Evolutionary conservation across 2,888 invertebrate genomes (phyloP).

Genomic region (Pharmacophagus antenor): DNA sequence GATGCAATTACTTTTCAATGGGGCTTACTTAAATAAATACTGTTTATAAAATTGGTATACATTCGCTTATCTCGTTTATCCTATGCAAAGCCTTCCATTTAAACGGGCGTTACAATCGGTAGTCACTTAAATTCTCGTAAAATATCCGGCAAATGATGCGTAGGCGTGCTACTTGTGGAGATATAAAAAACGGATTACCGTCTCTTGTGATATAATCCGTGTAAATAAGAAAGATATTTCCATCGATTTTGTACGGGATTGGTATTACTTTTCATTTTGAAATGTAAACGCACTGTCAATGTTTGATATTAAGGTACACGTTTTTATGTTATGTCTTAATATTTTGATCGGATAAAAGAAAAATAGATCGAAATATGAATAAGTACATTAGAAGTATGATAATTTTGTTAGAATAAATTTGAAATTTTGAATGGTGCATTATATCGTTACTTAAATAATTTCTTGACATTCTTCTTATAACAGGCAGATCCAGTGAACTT

Average conservation of each 20-base stretch:
- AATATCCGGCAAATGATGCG: conserved; percentile 45
- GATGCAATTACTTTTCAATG: conserved; percentile 29
- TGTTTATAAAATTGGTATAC: conserved; percentile 37
- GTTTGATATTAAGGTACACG: conserved; percentile 10
- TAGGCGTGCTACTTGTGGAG: conserved; percentile 52
- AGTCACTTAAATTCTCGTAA: conserved; percentile 59
- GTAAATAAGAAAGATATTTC: conserved; percentile 58
- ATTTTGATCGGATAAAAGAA: neutral
- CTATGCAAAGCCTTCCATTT: conserved; percentile 35
- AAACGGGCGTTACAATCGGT: conserved; percentile 35
- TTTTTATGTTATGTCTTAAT: conserved; percentile 24
- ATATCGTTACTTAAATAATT: no score
- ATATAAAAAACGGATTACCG: conserved; percentile 69
- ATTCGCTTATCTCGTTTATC: conserved; percentile 36
- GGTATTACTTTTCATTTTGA: conserved; percentile 32
- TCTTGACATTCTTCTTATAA: no score
- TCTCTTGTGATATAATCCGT: conserved; percentile 57
- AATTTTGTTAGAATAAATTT: conserved; percentile 1
- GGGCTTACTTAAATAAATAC: conserved; percentile 27
- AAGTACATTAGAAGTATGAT: neutral
- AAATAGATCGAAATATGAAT: neutral
- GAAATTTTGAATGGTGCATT: no score
- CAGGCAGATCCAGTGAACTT: no score
- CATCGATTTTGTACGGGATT: conserved; percentile 37
- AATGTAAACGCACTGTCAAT: conserved; percentile 14